These are phyloP conservation scores for Coreius guichenoti DNA, from an alignment of 2,797 vertebrate genomes.

Conservation along the genomic window DNA sequence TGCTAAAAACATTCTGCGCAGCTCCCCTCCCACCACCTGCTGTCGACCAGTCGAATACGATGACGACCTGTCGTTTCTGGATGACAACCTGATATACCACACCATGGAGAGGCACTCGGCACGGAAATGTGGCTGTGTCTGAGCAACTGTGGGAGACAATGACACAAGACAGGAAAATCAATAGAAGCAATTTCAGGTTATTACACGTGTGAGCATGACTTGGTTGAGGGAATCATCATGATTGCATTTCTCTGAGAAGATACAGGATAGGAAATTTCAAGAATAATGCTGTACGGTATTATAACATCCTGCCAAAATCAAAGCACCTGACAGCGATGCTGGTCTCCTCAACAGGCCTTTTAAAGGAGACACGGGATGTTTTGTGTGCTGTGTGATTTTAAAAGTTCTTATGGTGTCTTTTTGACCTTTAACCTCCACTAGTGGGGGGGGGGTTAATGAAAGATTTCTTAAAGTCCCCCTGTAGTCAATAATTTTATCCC, in stretches of 20 bases:
- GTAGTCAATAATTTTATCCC: too few species aligned
- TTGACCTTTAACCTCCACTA: background rate
- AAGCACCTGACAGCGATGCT: background rate
- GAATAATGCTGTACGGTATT: background rate
- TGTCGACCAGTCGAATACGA: slow-evolving; percentile 93
- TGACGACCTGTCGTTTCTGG: slow-evolving; percentile 92
- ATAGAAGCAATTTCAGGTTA: background rate
- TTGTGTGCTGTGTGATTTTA: background rate
- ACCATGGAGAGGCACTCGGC: slow-evolving; percentile 94
- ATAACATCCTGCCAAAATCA: too few species aligned
- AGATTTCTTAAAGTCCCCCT: too few species aligned
- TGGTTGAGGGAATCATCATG: background rate
- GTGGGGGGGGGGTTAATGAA: background rate
- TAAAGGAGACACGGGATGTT: background rate
- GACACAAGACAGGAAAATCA: background rate
- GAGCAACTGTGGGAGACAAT: slow-evolving; percentile 52
- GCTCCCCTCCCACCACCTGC: slow-evolving; percentile 82
- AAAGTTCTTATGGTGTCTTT: background rate
- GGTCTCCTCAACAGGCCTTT: background rate
- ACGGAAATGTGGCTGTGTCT: slow-evolving; percentile 90
- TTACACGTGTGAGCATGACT: background rate
- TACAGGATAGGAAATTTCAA: background rate
- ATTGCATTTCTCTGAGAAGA: background rate
- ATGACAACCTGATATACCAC: slow-evolving; percentile 92
- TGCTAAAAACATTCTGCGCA: slow-evolving; percentile 78